phyloP scores from a whole-genome alignment of 2,888 invertebrate genomes.

The Parnassius mnemosyne region DNA sequence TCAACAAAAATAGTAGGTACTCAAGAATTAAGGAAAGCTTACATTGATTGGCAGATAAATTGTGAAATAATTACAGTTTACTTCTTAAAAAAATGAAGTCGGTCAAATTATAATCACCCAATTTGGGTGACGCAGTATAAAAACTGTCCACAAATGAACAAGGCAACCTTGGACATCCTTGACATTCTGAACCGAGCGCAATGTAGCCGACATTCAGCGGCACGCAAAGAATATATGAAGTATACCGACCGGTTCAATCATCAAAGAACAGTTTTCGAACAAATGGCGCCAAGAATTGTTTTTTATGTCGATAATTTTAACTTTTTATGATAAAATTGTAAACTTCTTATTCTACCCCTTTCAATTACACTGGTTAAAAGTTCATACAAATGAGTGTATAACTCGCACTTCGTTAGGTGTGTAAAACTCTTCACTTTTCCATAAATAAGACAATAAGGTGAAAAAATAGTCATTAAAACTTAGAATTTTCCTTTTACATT shows the following conservation, averaged over 20 bases:
- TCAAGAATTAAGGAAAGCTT: slow-evolving; percentile 1
- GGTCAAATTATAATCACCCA: slow-evolving; percentile 12
- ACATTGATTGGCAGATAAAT: slow-evolving; percentile 6
- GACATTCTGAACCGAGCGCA: slow-evolving; percentile 24
- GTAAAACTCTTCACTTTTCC: too few species aligned
- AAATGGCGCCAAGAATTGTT: slow-evolving; percentile 7
- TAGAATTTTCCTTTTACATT: too few species aligned
- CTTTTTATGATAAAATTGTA: too few species aligned
- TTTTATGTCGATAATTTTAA: too few species aligned
- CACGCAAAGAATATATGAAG: slow-evolving; percentile 23
- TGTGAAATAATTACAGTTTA: slow-evolving; percentile 2
- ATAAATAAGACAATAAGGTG: too few species aligned
- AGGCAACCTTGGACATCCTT: slow-evolving; percentile 28
- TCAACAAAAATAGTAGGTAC: slow-evolving; percentile 1
- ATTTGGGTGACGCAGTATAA: slow-evolving; percentile 12
- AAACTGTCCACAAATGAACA: slow-evolving; percentile 18
- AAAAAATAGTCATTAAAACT: too few species aligned
- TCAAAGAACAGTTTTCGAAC: slow-evolving; percentile 13
- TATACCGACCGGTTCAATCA: slow-evolving; percentile 16
- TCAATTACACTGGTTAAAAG: too few species aligned
- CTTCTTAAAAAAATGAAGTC: slow-evolving; percentile 13
- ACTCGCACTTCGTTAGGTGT: too few species aligned
- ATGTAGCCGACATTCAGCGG: slow-evolving; percentile 19
- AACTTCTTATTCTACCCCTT: too few species aligned
- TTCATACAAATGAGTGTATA: too few species aligned